These are phyloP conservation scores for Eucriotettix oculatus DNA, from an alignment of 2,888 invertebrate species.

Conservation along the genomic window DNA sequence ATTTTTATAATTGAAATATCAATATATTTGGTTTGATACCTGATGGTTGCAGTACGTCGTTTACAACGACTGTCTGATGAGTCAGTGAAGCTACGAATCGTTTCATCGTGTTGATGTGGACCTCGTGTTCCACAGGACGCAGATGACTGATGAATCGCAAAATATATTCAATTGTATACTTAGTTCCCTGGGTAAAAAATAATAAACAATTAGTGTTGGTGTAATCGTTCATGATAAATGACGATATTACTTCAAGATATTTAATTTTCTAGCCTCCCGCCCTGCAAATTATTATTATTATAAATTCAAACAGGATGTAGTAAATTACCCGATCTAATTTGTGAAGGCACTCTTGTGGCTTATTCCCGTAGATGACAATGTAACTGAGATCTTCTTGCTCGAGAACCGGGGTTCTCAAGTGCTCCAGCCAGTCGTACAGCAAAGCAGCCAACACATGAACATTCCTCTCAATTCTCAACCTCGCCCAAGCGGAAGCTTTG, in stretches of 20 bases:
- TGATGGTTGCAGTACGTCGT: conserved; percentile 27
- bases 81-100: conserved; percentile 48
- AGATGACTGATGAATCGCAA: conserved; percentile 50
- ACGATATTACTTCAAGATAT: too few species aligned
- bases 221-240: too few species aligned
- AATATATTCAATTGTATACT: conserved; percentile 54
- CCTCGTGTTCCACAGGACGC: conserved; percentile 40
- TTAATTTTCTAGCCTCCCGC: too few species aligned
- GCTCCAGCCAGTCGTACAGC: conserved; percentile 62
- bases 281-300: too few species aligned
- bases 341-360: conserved; percentile 41
- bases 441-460: conserved; percentile 43
- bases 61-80: conserved; percentile 41
- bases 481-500: conserved; percentile 44
- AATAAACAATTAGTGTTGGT: not conserved
- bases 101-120: conserved; percentile 41
- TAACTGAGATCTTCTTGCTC: conserved; percentile 46
- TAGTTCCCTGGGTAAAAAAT: conserved; percentile 36
- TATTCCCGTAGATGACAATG: conserved; percentile 43
- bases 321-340: conserved; percentile 34
- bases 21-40: conserved; percentile 16
- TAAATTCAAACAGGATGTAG: not conserved
- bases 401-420: conserved; percentile 48
- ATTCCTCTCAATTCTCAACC: conserved; percentile 45
- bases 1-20: too few species aligned